Evolutionary conservation across 2,113 vertebrate species (phyloP).

Genomic region (Elachura formosa): DNA sequence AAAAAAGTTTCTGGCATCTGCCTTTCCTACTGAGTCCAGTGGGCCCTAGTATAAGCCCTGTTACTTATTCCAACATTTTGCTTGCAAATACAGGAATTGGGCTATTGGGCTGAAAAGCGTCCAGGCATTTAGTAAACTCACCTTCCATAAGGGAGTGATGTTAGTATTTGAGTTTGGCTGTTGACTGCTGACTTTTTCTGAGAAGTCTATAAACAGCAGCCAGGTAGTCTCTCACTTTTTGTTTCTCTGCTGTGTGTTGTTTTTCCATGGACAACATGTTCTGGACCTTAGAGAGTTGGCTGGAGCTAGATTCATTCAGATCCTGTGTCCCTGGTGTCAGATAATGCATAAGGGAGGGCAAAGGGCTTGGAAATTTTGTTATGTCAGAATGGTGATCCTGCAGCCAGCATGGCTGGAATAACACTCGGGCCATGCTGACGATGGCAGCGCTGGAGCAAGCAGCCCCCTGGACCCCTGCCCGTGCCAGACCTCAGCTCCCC

Average conservation of each 20-base stretch:
- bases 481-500: not conserved
- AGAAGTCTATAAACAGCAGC: slow-evolving; percentile 57
- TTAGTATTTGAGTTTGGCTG: slow-evolving; percentile 33
- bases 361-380: slow-evolving; percentile 41
- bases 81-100: not conserved
- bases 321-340: slow-evolving; percentile 18
- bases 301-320: not conserved
- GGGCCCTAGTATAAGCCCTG: not conserved
- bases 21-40: not conserved
- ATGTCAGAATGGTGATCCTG: not conserved
- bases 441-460: not conserved
- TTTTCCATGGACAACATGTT: slow-evolving; percentile 65
- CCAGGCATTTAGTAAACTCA: slow-evolving; percentile 23
- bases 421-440: not conserved
- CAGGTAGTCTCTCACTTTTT: slow-evolving; percentile 60
- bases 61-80: not conserved
- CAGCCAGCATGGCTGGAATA: not conserved
- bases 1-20: slow-evolving; percentile 22
- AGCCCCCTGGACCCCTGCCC: fast-evolving
- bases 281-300: slow-evolving; percentile 3
- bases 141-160: slow-evolving; percentile 31
- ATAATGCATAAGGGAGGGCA: slow-evolving; percentile 20
- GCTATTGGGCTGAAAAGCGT: not conserved
- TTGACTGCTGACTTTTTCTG: slow-evolving; percentile 29
- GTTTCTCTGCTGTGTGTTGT: slow-evolving; percentile 22